Base-by-base conservation (phyloP, 2,888 invertebrate species). In the Pseudococcus viburni region DNA sequence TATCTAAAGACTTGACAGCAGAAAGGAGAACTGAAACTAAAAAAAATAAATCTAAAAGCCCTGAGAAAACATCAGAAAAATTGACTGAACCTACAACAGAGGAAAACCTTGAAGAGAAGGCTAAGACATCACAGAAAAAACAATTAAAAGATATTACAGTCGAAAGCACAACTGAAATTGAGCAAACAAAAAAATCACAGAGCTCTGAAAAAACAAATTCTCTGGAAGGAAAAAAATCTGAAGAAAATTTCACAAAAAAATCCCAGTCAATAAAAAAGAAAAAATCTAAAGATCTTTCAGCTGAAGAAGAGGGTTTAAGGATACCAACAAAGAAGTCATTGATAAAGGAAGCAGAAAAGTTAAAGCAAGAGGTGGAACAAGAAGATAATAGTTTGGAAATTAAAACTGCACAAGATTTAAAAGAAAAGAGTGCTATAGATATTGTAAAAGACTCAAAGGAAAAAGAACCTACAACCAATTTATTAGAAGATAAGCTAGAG, bases 11-110 rank as follows among this genome's bases (percentile, higher is more conserved):
- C 15, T 73, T 89, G 59, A 68, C 89, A 48, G 89, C 88, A 73
- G 88, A 73, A 80, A 88, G 89, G 42, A 51, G 59, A 83, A 64
- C 89, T 77, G 85, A 85, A 51, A 80, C 59, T 46, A 88, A 68
- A 26, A 73, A 68, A 51, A 87, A 86, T 51, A 86, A 73, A 83
- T 84, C 46, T 46, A 84, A 64, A 89, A 89, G 48, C 19, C 87
- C 83, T 86, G 89, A 84, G 68, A 87, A 68, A 73, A 48, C 84
- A 87, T 33, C 3, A 33, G 33, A 73, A 73, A 33, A 33, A 0
- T 4, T 5, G 0, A 15, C 6, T 1, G 33, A 73, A 73, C 12
- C 2, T 0, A 33, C 33, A 26, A 26, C 33, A 26, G 73, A 73
- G 9, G 73, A 73, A 73, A 26, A 22, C 17, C 64, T 64, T 42